Base-by-base conservation (phyloP, 1,140 invertebrate genomes). In the Drosophila hydei region DNA sequence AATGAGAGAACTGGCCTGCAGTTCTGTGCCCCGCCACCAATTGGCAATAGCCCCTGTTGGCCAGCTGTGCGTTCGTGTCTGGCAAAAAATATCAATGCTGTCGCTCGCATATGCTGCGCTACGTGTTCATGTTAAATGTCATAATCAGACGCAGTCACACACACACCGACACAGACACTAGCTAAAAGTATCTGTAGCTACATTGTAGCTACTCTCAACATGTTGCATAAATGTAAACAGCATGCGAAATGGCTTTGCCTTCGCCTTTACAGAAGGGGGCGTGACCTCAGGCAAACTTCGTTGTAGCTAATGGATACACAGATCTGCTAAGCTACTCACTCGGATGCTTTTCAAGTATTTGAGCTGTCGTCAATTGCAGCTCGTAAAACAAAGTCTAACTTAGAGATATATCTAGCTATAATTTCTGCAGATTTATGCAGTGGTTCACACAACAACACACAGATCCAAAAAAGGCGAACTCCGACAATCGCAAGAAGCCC, bases 111-210 rank as follows among this genome's bases (percentile, higher is more conserved):
- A 71, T 87, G 77, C 36, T 87, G 77, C 38, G 75, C 74, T 87
- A 87, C 81, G 81, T 87, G 81, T 87, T 87, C 78, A 87, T 87
- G 81, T 88, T 88, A 78, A 88, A 87, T 87, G 81, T 87, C 81
- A 87, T 87, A 87, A 87, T 87, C 81, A 88, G 78, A 74, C 78
- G 55, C 61, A 72, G 55, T 40, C 19, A 21, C 8, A 75, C 43
- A 61, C 38, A 47, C 42, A 19, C 9, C 11, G 16, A 43, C 19
- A 27, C 8, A 71, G 30, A 64, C 30, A 47, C 43, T 61, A 56
- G 33, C 69, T 38, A 56, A 59, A 52, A 59, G 75, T 62, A 73
- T 63, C 75, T 65, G 38, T 16, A 81, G 80, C 64, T 87, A 87
- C 80, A 85, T 74, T 64, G 80, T 79, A 64, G 73, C 56, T 55